phyloP scores from a whole-genome alignment of 1,140 invertebrate genomes.

The Drosophila murphyi region DNA sequence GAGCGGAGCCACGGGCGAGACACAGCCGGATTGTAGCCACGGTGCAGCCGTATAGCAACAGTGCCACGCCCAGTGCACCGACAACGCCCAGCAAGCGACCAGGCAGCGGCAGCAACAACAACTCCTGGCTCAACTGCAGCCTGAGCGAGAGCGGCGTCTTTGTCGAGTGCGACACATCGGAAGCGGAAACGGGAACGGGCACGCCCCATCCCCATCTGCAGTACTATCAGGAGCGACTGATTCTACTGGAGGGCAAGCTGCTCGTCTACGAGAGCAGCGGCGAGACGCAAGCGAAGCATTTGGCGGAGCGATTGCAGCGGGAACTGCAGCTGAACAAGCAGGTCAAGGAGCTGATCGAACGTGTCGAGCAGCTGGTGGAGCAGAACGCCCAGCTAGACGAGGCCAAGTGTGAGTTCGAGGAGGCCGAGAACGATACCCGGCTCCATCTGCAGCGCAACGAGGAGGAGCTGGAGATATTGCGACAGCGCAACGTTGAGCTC shows the following conservation, averaged over 20 bases:
- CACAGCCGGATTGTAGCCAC: conserved; percentile 78
- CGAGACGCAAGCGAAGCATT: conserved; percentile 86
- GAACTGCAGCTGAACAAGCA: conserved; percentile 86
- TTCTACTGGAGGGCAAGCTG: conserved; percentile 86
- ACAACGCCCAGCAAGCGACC: conserved; percentile 63
- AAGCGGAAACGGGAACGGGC: conserved; percentile 85
- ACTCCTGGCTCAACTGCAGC: conserved; percentile 74
- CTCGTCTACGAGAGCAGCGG: conserved; percentile 87
- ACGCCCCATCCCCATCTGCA: conserved; percentile 86
- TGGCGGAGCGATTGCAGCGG: conserved; percentile 86
- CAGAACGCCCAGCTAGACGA: conserved; percentile 88
- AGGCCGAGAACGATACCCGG: conserved; percentile 89
- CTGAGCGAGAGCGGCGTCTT: conserved; percentile 89
- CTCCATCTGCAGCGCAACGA: conserved; percentile 87
- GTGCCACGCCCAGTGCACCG: conserved; percentile 63
- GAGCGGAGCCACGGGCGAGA: conserved; percentile 35
- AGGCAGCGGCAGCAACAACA: conserved; percentile 40
- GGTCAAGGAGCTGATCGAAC: conserved; percentile 86
- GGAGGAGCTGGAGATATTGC: conserved; percentile 80
- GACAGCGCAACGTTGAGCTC: conserved; percentile 85
- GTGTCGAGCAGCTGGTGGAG: conserved; percentile 86
- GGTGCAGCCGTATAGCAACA: conserved; percentile 79
- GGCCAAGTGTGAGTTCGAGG: conserved; percentile 88
- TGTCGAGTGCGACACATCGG: conserved; percentile 84
- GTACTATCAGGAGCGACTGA: conserved; percentile 87